A percentile compares a stretch with the other conserved stretches of the same genome.
phyloP scores from a whole-genome alignment of 2,797 vertebrate genomes.

The Leptatherina wallacei region DNA sequence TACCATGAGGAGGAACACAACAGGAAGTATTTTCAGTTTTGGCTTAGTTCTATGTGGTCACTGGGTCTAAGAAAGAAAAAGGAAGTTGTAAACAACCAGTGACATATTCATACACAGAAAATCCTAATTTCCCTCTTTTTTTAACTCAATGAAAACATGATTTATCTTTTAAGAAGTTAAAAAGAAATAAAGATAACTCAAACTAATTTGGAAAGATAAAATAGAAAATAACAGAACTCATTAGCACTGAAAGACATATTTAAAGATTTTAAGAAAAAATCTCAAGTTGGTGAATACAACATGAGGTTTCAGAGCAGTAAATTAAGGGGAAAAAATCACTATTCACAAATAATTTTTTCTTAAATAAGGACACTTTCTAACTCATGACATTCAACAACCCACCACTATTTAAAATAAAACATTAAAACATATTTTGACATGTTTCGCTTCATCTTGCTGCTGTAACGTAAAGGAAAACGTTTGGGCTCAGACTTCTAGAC shows the following conservation, averaged over 20 bases:
- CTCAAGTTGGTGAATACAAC: not conserved
- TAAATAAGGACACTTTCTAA: slow-evolving; percentile 56
- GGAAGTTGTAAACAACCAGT: slow-evolving; percentile 48
- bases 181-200: not conserved
- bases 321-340: slow-evolving; percentile 21
- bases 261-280: too few relatives aligned
- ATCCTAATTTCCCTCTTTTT: not conserved
- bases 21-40: slow-evolving; percentile 29
- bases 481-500: slow-evolving; percentile 16
- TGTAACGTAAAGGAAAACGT: not conserved
- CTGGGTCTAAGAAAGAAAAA: not conserved
- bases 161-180: not conserved
- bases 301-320: slow-evolving; percentile 18
- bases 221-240: not conserved
- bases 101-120: not conserved
- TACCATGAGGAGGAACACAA: slow-evolving; percentile 27
- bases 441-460: slow-evolving; percentile 1
- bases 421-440: slow-evolving; percentile 39
- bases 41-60: too few relatives aligned
- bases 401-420: slow-evolving; percentile 36
- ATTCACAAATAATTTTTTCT: slow-evolving; percentile 42
- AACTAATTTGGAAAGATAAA: not conserved
- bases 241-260: too few relatives aligned
- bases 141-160: not conserved
- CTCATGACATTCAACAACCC: slow-evolving; percentile 27